Conservation (phyloP, 2,888 invertebrate genomes). For the Bembecia ichneumoniformis region DNA sequence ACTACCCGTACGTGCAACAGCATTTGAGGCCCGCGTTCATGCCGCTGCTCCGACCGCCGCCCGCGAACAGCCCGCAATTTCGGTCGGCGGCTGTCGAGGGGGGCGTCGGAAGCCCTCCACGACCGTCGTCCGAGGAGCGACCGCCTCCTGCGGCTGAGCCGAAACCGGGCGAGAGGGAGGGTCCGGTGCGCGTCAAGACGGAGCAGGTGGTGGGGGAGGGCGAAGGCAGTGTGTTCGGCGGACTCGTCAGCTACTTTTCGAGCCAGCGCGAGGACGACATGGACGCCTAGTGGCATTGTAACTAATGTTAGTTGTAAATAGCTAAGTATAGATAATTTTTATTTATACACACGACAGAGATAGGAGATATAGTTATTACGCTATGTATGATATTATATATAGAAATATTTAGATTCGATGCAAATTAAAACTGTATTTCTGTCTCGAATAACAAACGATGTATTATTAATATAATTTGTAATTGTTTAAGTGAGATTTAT, state of each 20-base stretch:
- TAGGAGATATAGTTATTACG: slow-evolving; percentile 17
- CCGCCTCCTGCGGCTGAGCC: slow-evolving; percentile 16
- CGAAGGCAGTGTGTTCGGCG: slow-evolving; percentile 86
- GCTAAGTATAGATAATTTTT: background rate
- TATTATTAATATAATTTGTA: slow-evolving; percentile 60
- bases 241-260: slow-evolving; percentile 92
- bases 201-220: slow-evolving; percentile 9
- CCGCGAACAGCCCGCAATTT: slow-evolving; percentile 3
- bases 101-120: background rate
- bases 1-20: slow-evolving; percentile 12
- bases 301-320: slow-evolving; percentile 3
- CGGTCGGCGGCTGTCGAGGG: background rate
- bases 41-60: slow-evolving; percentile 13
- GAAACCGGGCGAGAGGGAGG: background rate
- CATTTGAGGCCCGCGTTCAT: slow-evolving; percentile 14
- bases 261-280: slow-evolving; percentile 91
- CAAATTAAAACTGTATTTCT: slow-evolving; percentile 46
- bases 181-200: slow-evolving; percentile 1
- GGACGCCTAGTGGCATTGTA: slow-evolving; percentile 63
- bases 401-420: slow-evolving; percentile 16
- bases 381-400: slow-evolving; percentile 47
- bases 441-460: slow-evolving; percentile 61
- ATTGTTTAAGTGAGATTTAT: slow-evolving; percentile 69
- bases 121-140: slow-evolving; percentile 4
- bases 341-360: slow-evolving; percentile 19